phyloP scores from a whole-genome alignment of 2,888 invertebrate species.

The Allacma fusca region DNA sequence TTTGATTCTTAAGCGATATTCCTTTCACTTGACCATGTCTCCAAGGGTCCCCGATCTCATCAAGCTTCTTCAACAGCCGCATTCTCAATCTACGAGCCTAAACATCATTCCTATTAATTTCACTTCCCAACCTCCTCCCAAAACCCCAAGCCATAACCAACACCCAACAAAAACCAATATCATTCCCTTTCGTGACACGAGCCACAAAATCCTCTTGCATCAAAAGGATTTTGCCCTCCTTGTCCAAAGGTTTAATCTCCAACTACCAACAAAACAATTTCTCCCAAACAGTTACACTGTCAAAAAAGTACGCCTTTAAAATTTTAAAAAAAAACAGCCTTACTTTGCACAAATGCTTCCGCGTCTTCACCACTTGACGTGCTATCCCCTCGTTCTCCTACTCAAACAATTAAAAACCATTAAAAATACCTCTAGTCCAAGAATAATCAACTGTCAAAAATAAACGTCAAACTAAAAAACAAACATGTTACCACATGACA shows the following conservation, averaged over 20 bases:
- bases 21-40: slow-evolving; percentile 38
- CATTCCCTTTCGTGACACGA: too few species aligned
- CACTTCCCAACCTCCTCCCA: not conserved
- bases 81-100: slow-evolving; percentile 45
- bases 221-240: too few species aligned
- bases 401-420: slow-evolving; percentile 1
- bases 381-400: slow-evolving; percentile 48
- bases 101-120: not conserved
- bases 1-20: slow-evolving; percentile 34
- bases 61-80: slow-evolving; percentile 47
- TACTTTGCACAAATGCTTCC: slow-evolving; percentile 43
- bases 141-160: too few species aligned
- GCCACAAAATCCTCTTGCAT: not conserved
- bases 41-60: slow-evolving; percentile 47
- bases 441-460: slow-evolving; percentile 19
- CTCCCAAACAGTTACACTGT: too few species aligned
- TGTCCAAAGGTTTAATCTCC: too few species aligned
- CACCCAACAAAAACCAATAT: too few species aligned
- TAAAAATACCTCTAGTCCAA: too few species aligned
- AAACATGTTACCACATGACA: not conserved
- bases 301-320: too few species aligned
- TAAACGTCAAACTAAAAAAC: not conserved
- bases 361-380: slow-evolving; percentile 42
- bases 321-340: too few species aligned
- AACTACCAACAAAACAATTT: too few species aligned